Conservation (phyloP, 2,113 vertebrate genomes). For the Butorides virescens region DNA sequence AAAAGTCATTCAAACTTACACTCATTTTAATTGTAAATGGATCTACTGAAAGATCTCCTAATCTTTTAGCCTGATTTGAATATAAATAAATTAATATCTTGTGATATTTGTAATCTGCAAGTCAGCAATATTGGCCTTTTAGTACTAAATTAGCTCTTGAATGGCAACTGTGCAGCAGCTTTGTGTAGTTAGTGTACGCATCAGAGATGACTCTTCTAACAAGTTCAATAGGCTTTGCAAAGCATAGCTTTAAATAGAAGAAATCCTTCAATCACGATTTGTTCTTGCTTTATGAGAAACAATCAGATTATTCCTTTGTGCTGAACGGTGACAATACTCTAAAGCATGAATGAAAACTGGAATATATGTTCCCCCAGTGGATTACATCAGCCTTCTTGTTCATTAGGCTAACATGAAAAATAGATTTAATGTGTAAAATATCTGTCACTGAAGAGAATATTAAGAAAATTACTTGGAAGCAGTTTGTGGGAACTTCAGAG, state of each 20-base stretch:
- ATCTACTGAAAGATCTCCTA: not conserved
- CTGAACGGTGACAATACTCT: not conserved
- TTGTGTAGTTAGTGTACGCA: not conserved
- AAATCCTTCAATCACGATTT: constrained; percentile 39
- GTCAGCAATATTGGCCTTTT: constrained; percentile 35
- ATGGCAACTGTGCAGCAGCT: constrained; percentile 29
- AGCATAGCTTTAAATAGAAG: constrained; percentile 14
- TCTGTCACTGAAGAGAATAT: not conserved
- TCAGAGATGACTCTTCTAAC: constrained; percentile 15
- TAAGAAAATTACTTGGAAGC: not conserved
- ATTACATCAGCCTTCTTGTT: constrained; percentile 63
- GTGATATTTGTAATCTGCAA: constrained; percentile 60
- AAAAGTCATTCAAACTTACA: not conserved
- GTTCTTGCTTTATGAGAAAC: constrained; percentile 41
- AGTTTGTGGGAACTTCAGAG: not conserved
- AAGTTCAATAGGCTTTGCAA: constrained; percentile 37
- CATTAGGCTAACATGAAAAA: constrained; percentile 29
- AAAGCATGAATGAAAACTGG: constrained; percentile 65
- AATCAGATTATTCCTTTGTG: constrained; percentile 46
- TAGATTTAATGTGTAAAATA: constrained; percentile 7
- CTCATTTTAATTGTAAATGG: constrained; percentile 33
- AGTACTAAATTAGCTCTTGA: constrained; percentile 41
- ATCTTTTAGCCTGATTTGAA: constrained; percentile 49
- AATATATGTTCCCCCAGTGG: constrained; percentile 20
- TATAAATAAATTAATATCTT: constrained; percentile 60